Evolutionary conservation across 2,888 invertebrate species (phyloP), one percentile per base, ranked within the genome.

Genomic region (Drosophila acutilabella): DNA sequence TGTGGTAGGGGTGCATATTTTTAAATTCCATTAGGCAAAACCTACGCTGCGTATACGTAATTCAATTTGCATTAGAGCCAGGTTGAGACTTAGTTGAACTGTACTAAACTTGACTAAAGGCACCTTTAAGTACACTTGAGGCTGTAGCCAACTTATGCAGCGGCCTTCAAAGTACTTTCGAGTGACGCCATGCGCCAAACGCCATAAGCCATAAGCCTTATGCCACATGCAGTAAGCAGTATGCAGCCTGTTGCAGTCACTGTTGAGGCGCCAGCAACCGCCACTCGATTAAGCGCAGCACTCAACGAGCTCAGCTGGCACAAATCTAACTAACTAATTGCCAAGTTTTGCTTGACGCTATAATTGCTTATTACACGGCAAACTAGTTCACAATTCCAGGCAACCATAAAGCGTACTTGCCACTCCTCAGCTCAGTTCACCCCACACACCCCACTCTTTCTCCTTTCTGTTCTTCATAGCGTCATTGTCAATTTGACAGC

Each of bases 361-460:
- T 81, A 79, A 79, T 79, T 79, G 79, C 79, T 81, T 79, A 81
- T 79, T 81, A 81, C 79, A 79, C 68, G 79, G 80, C 78, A 78
- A 78, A 80, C 81, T 78, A 78, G 74, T 78, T 78, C 74, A 78
- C 81, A 81, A 78, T 68, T 64, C 67, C 56, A 51, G 20, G 59
- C 48, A 48, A 40, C 58, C 78, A 53, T 56, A 44, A 54, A 58
- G 51, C 20, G 30, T 41, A 59, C 44, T 51, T 47, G 36, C 14
- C 45, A 14, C 45, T 26, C 40, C 61, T 18, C 13, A 30, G 30
- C 30, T 8, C 8, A 30, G 8, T 8, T 30, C 8, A 30, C 8
- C 1, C 8, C 30, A 2, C 10, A 7, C 8, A 5, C 48, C 11
- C 33, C 42, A 11, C 66, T n/a, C 10, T 54, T 52, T 1, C 8